Percentiles rank a stretch among this genome's conserved stretches.
These are phyloP conservation scores for Sitodiplosis mosellana DNA, from an alignment of 1,140 invertebrate species.

Conservation along the genomic window DNA sequence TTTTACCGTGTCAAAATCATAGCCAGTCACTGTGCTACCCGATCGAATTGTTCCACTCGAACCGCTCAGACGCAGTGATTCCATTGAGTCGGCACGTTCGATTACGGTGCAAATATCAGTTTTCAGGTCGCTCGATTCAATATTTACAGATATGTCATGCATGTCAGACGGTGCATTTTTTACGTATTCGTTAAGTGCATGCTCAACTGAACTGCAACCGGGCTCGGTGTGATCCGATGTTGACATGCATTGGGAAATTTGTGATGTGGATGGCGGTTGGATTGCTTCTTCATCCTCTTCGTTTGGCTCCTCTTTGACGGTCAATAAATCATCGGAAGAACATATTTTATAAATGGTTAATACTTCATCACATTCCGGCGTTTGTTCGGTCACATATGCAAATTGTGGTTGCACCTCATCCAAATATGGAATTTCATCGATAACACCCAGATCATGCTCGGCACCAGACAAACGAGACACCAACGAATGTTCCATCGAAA, in stretches of 20 bases:
- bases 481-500: neutral
- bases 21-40: constrained; percentile 3
- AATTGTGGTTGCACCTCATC: neutral
- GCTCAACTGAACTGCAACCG: neutral
- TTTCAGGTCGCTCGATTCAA: neutral
- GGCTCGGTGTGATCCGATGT: neutral
- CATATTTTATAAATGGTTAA: constrained; percentile 4
- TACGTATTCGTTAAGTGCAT: constrained; percentile 1
- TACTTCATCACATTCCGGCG: neutral
- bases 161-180: constrained; percentile 1
- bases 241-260: neutral
- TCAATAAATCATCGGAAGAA: neutral
- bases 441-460: neutral
- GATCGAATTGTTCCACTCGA: constrained; percentile 4
- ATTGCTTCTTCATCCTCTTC: too few species aligned
- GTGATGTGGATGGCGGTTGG: too few species aligned
- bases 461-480: neutral
- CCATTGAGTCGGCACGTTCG: constrained; percentile 3
- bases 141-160: neutral
- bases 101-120: neutral
- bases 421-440: too few species aligned
- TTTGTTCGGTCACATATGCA: too few species aligned
- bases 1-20: constrained; percentile 5
- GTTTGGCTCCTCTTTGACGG: neutral
- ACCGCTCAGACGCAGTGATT: constrained; percentile 4